These are phyloP conservation scores for Taphrorychus bicolor DNA, from an alignment of 2,888 invertebrate species.

Conservation along the genomic window DNA sequence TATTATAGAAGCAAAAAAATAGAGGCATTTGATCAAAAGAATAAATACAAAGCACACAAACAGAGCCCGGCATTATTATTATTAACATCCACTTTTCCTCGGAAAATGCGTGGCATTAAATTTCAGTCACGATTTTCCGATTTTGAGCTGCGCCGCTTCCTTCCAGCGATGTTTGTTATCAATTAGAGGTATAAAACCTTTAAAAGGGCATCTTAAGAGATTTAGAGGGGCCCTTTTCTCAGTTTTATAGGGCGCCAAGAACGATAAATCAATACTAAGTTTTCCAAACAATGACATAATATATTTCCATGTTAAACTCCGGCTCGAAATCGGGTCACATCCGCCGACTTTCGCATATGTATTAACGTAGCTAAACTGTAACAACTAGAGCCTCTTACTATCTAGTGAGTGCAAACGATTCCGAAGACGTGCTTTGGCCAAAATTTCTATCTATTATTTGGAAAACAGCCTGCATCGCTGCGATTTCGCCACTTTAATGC, in stretches of 20 bases:
- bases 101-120: conserved; percentile 39
- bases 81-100: conserved; percentile 30
- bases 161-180: conserved; percentile 37
- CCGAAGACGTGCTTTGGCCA: conserved; percentile 3
- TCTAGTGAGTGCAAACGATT: conserved; percentile 1
- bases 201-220: conserved; percentile 31
- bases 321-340: neutral
- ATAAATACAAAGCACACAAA: conserved; percentile 21
- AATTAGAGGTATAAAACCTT: conserved; percentile 38
- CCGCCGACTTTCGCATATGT: neutral
- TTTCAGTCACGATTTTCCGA: conserved; percentile 40
- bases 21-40: neutral
- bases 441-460: conserved; percentile 26
- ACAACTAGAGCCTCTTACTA: conserved; percentile 1
- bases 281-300: neutral
- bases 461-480: conserved; percentile 25
- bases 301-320: neutral
- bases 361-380: neutral
- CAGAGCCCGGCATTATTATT: conserved; percentile 25
- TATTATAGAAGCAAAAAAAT: neutral
- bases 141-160: conserved; percentile 32
- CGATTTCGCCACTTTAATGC: conserved; percentile 35
- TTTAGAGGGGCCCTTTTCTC: conserved; percentile 14
- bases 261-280: neutral
- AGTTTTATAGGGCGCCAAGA: conserved; percentile 19